A percentile compares a stretch with the other conserved stretches of the same genome.
These are phyloP conservation scores for Eucidaris tribuloides DNA, from an alignment of 35 echinoderm and acorn worm genomes.

Conservation along the genomic window DNA sequence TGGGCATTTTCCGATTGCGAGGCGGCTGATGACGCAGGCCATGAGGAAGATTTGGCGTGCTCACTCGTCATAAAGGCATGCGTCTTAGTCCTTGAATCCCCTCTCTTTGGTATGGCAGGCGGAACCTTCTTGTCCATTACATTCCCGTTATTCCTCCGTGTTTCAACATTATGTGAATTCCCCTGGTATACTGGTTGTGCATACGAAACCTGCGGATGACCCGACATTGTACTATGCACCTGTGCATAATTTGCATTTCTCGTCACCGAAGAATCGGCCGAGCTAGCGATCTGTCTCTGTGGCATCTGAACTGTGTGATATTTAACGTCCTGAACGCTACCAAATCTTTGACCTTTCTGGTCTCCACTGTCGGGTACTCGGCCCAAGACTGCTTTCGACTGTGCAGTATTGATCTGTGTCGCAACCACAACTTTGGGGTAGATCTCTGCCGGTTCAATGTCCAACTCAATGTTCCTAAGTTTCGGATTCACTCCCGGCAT, in stretches of 20 bases:
- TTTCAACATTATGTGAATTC: neutral
- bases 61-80: neutral
- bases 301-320: conserved; percentile 6
- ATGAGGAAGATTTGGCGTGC: neutral
- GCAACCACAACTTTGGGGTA: conserved; percentile 15
- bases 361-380: conserved; percentile 2
- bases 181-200: neutral
- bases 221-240: neutral
- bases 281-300: conserved; percentile 15
- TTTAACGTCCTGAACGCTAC: neutral
- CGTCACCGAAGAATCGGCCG: neutral
- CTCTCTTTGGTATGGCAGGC: conserved; percentile 18
- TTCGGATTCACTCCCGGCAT: conserved; percentile 18
- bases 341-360: conserved; percentile 19
- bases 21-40: neutral
- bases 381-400: conserved; percentile 14
- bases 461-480: neutral
- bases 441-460: conserved; percentile 7
- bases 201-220: neutral
- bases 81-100: conserved; percentile 5
- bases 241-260: conserved; percentile 16
- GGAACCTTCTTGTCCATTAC: neutral
- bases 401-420: neutral
- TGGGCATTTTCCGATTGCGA: too few species aligned
- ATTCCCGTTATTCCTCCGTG: neutral